These are phyloP conservation scores for Siderastrea siderea DNA, from an alignment of 92 coral and sea anemone species.

Conservation along the genomic window DNA sequence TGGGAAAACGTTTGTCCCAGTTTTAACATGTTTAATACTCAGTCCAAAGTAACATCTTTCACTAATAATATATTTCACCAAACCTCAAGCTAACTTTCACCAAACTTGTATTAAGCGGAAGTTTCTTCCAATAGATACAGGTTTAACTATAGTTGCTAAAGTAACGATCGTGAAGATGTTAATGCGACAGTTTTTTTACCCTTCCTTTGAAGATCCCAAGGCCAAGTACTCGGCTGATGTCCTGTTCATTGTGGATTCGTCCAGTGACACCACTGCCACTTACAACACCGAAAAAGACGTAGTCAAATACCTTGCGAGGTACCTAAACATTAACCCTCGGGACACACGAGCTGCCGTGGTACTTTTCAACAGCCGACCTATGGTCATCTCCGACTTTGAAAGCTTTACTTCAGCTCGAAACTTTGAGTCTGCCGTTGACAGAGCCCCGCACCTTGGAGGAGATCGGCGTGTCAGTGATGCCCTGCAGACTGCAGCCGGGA, in stretches of 20 bases:
- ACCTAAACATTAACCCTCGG: conserved; percentile 63
- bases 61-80: too few species aligned
- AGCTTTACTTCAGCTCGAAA: conserved; percentile 61
- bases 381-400: conserved; percentile 66
- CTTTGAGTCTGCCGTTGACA: conserved; percentile 64
- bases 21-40: too few species aligned
- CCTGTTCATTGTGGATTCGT: conserved; percentile 85
- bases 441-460: conserved; percentile 79
- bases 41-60: too few species aligned
- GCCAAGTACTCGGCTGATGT: conserved; percentile 63
- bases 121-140: too few species aligned
- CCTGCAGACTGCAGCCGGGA: conserved; percentile 69
- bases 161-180: neutral
- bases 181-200: neutral
- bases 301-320: conserved; percentile 73
- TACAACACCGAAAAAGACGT: conserved; percentile 72
- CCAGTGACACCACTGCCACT: conserved; percentile 63
- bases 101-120: too few species aligned
- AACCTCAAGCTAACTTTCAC: too few species aligned
- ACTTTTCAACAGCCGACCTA: conserved; percentile 73
- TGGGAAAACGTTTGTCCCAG: too few species aligned
- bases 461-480: conserved; percentile 80
- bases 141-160: neutral
- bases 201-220: conserved; percentile 13
- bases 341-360: conserved; percentile 82